Percentiles rank a stretch among this genome's conserved stretches.
Conservation (phyloP, 2,113 vertebrate genomes). For the Pygoscelis antarcticus region DNA sequence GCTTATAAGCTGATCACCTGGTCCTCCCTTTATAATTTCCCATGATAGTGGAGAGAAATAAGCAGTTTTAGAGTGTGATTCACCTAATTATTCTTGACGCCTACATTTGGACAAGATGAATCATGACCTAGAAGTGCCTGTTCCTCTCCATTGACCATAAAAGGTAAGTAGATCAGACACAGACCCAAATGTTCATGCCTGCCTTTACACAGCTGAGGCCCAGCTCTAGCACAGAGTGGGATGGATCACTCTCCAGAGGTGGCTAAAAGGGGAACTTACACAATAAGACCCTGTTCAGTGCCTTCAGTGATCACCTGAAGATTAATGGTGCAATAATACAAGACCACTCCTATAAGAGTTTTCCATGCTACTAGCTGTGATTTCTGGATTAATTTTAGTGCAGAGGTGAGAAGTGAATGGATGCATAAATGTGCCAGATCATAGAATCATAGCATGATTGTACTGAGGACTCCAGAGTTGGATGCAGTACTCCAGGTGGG, state of each 20-base stretch:
- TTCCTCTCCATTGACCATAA: neutral
- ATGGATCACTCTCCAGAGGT: neutral
- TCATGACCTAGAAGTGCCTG: neutral
- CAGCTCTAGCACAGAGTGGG: neutral
- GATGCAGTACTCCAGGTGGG: accelerated
- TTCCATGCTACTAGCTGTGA: neutral
- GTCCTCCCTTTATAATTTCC: neutral
- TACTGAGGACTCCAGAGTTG: neutral
- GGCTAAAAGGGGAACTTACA: neutral
- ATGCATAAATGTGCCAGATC: neutral
- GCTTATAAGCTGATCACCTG: neutral
- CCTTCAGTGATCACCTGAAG: neutral
- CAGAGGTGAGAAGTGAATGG: neutral
- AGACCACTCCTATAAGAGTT: neutral
- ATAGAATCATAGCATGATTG: neutral
- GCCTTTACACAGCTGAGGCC: neutral
- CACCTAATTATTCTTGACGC: neutral
- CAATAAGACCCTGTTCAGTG: neutral
- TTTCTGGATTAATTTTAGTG: neutral
- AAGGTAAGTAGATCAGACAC: neutral
- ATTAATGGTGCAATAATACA: neutral
- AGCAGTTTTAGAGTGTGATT: neutral
- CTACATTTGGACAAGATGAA: neutral
- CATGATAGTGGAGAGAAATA: neutral
- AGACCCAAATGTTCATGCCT: neutral